These are phyloP conservation scores for Latrodectus hesperus DNA, from an alignment of 2,888 invertebrate species.

Conservation along the genomic window DNA sequence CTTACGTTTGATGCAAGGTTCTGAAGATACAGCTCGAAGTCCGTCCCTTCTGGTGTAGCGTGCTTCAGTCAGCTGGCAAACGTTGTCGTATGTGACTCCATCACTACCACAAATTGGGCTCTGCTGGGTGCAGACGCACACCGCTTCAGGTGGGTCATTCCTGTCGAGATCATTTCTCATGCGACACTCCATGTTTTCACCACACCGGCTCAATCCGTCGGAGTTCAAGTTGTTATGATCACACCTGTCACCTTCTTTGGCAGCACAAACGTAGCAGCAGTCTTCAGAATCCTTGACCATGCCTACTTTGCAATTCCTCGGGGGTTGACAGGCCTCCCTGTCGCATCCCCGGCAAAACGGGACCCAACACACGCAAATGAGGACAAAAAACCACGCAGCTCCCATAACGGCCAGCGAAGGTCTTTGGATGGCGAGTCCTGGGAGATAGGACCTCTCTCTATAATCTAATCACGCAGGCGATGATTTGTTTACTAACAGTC, in stretches of 20 bases:
- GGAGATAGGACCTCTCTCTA: no score
- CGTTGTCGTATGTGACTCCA: conserved; percentile 77
- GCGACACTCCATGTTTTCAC: conserved; percentile 77
- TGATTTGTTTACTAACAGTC: no score
- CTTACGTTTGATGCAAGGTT: conserved; percentile 77
- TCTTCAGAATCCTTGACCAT: conserved; percentile 77
- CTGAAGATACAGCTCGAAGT: conserved; percentile 76
- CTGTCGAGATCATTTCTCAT: conserved; percentile 76
- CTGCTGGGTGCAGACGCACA: conserved; percentile 78
- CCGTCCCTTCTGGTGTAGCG: conserved; percentile 72
- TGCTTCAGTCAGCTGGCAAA: conserved; percentile 76
- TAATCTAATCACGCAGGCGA: no score
- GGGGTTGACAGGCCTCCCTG: conserved; percentile 74
- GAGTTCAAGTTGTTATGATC: conserved; percentile 74
- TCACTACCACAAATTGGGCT: conserved; percentile 78
- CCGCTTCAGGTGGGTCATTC: conserved; percentile 75
- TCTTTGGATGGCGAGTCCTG: no score
- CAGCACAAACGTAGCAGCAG: conserved; percentile 78
- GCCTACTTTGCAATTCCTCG: conserved; percentile 76
- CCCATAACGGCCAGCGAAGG: no score
- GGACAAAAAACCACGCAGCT: no score
- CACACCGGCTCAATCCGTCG: conserved; percentile 76
- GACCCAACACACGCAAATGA: no score
- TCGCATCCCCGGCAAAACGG: conserved; percentile 67
- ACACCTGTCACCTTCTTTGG: conserved; percentile 77